phyloP scores from a whole-genome alignment of 2,888 invertebrate genomes.

The Hymenopus coronatus region DNA sequence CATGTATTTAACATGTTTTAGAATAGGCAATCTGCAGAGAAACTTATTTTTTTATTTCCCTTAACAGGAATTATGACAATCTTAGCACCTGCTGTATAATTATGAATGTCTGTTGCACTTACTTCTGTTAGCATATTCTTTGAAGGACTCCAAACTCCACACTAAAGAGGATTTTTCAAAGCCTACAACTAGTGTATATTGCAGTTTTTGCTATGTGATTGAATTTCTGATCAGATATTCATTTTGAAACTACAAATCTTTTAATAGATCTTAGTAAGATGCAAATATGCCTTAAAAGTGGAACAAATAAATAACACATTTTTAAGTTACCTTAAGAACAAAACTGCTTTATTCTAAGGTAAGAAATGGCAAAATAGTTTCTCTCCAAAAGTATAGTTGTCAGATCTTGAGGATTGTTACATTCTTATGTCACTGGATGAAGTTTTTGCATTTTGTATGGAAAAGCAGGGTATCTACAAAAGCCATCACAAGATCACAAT shows the following conservation, averaged over 20 bases:
- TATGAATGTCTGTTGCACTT: too few relatives aligned
- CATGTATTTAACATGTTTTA: too few relatives aligned
- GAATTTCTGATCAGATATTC: too few relatives aligned
- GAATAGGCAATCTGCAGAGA: too few relatives aligned
- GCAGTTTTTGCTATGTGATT: too few relatives aligned
- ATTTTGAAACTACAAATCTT: background rate
- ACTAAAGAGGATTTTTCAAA: too few relatives aligned
- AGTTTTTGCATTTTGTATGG: background rate
- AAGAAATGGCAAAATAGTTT: background rate
- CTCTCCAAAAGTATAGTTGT: background rate
- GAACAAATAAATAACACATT: background rate
- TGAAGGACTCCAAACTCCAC: too few relatives aligned
- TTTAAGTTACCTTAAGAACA: background rate
- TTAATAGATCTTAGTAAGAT: background rate
- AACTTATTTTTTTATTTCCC: too few relatives aligned
- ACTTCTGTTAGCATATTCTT: too few relatives aligned
- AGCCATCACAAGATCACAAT: background rate
- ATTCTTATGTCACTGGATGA: background rate
- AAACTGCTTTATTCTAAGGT: background rate
- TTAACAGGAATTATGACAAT: too few relatives aligned
- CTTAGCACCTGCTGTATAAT: too few relatives aligned
- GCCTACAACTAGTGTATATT: too few relatives aligned
- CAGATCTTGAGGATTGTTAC: background rate
- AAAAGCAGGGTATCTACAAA: background rate
- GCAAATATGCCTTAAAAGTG: background rate